Conservation (phyloP, 2,797 vertebrate species). For the Fundulus diaphanus region DNA sequence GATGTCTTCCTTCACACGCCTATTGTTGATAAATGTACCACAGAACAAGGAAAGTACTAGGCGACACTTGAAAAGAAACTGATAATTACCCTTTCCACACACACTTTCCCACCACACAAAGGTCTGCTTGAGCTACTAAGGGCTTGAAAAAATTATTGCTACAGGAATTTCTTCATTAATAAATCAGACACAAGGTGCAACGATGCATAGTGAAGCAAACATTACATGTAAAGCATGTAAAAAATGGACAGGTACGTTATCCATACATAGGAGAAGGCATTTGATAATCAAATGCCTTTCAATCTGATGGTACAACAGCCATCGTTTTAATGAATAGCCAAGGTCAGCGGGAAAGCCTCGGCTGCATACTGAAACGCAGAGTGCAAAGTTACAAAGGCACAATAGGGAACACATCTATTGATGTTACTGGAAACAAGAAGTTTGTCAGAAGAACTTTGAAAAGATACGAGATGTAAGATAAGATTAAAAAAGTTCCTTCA, state of each 20-base stretch:
- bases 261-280: not conserved
- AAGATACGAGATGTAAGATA: not conserved
- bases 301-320: conserved; percentile 50
- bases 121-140: not conserved
- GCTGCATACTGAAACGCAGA: not conserved
- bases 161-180: not conserved
- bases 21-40: not conserved
- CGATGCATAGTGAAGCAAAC: not conserved
- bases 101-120: not conserved
- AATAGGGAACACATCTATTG: conserved; percentile 2
- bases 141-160: not conserved
- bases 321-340: conserved; percentile 69
- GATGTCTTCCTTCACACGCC: not conserved
- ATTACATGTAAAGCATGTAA: not conserved
- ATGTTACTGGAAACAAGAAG: conserved; percentile 3
- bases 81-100: no score
- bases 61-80: no score
- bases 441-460: not conserved
- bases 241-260: not conserved
- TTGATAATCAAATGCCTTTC: no score
- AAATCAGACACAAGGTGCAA: not conserved
- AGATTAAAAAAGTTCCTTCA: not conserved
- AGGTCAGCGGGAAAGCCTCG: conserved; percentile 24
- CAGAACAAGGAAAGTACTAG: no score
- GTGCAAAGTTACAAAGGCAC: conserved; percentile 9